These are phyloP conservation scores for Chunga burmeisteri DNA, from an alignment of 2,113 vertebrate genomes.

Conservation along the genomic window DNA sequence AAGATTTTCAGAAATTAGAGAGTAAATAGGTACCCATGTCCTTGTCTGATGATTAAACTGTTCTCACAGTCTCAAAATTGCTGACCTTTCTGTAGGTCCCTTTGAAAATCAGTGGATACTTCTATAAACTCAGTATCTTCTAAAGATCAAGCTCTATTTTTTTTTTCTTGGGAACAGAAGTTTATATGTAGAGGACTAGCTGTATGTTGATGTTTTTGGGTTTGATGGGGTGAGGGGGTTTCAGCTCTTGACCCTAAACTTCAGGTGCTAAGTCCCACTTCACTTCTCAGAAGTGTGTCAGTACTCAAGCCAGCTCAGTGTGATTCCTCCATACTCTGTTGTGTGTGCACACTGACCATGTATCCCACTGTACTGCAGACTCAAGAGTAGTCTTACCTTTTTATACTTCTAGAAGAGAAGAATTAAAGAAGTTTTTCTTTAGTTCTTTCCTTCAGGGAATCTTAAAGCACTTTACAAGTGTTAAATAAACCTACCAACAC, in stretches of 20 bases:
- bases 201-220: neutral
- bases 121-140: neutral
- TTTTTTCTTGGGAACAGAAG: neutral
- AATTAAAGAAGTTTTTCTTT: neutral
- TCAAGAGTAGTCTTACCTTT: neutral
- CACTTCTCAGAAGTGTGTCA: neutral
- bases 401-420: neutral
- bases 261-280: neutral
- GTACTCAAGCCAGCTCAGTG: neutral
- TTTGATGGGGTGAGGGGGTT: neutral
- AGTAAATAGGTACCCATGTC: neutral
- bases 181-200: neutral
- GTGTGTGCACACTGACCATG: neutral
- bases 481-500: neutral
- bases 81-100: neutral
- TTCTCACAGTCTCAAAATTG: neutral
- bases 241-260: neutral
- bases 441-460: neutral
- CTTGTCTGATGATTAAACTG: neutral
- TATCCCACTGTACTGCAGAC: neutral
- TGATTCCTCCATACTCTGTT: neutral
- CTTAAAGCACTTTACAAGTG: neutral
- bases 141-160: neutral
- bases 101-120: neutral
- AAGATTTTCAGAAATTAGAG: neutral